phyloP scores from a whole-genome alignment of 2,797 vertebrate genomes.

The Toxotes lorentzi region DNA sequence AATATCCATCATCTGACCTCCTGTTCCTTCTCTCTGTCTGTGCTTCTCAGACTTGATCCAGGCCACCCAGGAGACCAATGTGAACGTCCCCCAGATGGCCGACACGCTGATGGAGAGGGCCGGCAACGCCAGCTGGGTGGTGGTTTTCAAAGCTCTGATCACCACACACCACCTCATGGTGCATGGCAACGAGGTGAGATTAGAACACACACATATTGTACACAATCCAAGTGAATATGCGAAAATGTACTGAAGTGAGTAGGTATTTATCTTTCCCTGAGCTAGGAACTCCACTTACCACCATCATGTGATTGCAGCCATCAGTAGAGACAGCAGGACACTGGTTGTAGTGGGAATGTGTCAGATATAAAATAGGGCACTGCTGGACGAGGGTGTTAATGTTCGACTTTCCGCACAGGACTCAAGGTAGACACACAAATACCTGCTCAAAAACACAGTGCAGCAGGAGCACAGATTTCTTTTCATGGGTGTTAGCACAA shows the following conservation, averaged over 20 bases:
- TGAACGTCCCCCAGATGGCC: slow-evolving; percentile 98
- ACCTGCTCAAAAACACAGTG: not conserved
- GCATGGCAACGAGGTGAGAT: slow-evolving; percentile 95
- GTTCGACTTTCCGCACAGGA: slow-evolving; percentile 1
- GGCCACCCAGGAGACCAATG: slow-evolving; percentile 96
- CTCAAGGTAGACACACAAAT: not conserved
- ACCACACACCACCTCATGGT: slow-evolving; percentile 99
- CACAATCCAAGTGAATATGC: not conserved
- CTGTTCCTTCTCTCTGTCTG: slow-evolving; percentile 22
- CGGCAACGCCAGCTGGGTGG: slow-evolving; percentile 98
- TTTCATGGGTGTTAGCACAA: slow-evolving; percentile 21
- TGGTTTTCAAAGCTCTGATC: slow-evolving; percentile 98
- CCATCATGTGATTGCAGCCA: not conserved
- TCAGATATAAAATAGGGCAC: slow-evolving; percentile 7
- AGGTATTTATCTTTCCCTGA: not conserved
- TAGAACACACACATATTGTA: not conserved
- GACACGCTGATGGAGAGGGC: slow-evolving; percentile 97
- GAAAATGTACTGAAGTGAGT: not conserved
- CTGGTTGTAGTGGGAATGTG: not conserved
- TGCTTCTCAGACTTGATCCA: slow-evolving; percentile 92
- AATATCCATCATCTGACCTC: slow-evolving; percentile 39
- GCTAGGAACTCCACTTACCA: not conserved
- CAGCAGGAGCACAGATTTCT: not conserved
- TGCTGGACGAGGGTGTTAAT: not conserved
- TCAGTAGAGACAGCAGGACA: not conserved